These are phyloP conservation scores for Sisyra terminalis DNA, from an alignment of 2,888 invertebrate species.

Conservation along the genomic window DNA sequence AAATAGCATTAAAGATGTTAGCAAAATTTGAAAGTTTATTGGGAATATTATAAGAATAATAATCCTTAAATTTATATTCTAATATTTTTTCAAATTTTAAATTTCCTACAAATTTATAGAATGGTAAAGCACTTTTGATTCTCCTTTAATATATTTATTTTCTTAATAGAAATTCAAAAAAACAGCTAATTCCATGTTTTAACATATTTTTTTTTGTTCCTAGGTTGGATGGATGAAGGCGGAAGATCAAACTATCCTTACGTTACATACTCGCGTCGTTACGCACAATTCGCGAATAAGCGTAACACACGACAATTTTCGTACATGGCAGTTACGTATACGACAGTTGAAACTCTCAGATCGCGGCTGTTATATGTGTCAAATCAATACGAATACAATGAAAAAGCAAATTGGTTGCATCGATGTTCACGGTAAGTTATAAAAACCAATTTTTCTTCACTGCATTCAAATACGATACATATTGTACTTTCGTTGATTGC, in stretches of 20 bases:
- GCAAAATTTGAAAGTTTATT: no score
- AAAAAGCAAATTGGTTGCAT: constrained; percentile 77
- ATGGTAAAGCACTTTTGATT: no score
- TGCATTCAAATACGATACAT: no score
- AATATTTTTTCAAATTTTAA: no score
- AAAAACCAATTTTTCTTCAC: no score
- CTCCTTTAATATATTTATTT: no score
- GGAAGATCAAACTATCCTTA: constrained; percentile 80
- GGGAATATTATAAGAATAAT: no score
- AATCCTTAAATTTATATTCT: no score
- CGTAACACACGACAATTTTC: constrained; percentile 64
- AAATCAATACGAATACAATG: constrained; percentile 78
- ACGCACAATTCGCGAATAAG: constrained; percentile 70
- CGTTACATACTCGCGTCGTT: constrained; percentile 68
- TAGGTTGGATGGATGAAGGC: constrained; percentile 84
- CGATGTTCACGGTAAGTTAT: constrained; percentile 64
- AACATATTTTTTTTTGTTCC: constrained; percentile 13
- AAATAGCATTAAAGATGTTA: no score
- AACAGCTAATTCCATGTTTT: neutral
- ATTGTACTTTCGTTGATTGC: no score
- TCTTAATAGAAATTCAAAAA: no score
- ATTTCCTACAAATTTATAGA: no score
- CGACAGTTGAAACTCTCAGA: constrained; percentile 67
- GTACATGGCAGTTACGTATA: constrained; percentile 76
- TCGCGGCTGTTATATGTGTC: constrained; percentile 82